These are phyloP conservation scores for Micromussa lordhowensis DNA, from an alignment of 92 coral and sea anemone genomes.

Conservation along the genomic window DNA sequence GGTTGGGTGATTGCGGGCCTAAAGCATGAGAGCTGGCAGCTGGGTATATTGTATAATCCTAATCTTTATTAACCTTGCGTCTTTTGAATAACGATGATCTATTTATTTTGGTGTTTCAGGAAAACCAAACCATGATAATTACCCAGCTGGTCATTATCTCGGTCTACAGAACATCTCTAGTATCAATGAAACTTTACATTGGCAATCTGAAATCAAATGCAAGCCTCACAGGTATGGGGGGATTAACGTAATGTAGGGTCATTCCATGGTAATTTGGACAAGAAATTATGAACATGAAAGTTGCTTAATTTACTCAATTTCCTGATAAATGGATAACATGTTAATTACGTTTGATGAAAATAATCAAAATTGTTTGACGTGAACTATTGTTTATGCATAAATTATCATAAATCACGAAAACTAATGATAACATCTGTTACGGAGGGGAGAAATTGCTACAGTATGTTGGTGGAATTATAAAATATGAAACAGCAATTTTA, in stretches of 20 bases:
- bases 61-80: too few relatives aligned
- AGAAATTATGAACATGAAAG: neutral
- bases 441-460: conserved; percentile 7
- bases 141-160: too few relatives aligned
- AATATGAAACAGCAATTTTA: neutral
- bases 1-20: too few relatives aligned
- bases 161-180: neutral
- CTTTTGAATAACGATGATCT: neutral
- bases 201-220: neutral
- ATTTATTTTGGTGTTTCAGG: neutral
- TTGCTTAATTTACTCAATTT: neutral
- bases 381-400: neutral
- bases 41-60: too few relatives aligned
- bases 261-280: too few relatives aligned
- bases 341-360: neutral
- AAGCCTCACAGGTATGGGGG: neutral
- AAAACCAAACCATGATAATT: neutral
- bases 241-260: too few relatives aligned
- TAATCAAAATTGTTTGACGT: neutral
- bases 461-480: neutral
- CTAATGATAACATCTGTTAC: neutral
- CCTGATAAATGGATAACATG: neutral
- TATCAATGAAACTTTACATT: neutral
- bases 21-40: too few relatives aligned
- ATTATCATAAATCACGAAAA: neutral